A percentile compares a stretch with the other conserved stretches of the same genome.
phyloP scores from a whole-genome alignment of 2,113 vertebrate genomes.

The Rissa tridactyla region DNA sequence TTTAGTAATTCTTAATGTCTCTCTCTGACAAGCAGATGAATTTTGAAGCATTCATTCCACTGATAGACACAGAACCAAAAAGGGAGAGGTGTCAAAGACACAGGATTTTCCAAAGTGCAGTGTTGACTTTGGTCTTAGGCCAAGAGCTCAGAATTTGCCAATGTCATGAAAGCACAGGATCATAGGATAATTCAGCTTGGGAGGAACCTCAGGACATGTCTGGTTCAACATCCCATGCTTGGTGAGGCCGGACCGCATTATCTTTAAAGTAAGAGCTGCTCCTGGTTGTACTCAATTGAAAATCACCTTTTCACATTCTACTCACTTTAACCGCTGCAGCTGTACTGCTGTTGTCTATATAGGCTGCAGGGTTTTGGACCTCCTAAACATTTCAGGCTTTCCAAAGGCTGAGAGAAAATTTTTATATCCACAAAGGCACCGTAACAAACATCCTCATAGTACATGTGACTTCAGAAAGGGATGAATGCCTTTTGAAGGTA shows the following conservation, averaged over 20 bases:
- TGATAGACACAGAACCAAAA: not conserved
- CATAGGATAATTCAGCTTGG: not conserved
- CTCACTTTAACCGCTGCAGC: not conserved
- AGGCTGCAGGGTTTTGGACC: not conserved
- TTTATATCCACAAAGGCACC: not conserved
- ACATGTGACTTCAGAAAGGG: not conserved
- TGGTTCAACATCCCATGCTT: not conserved
- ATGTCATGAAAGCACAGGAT: not conserved
- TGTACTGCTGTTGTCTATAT: not conserved
- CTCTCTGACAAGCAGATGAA: not conserved
- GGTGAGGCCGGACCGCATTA: not conserved
- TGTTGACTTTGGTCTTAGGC: not conserved
- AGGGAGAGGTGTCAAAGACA: not conserved
- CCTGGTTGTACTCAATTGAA: not conserved
- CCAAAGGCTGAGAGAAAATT: not conserved
- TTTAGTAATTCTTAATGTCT: not conserved
- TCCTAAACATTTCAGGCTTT: not conserved
- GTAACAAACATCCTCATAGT: not conserved
- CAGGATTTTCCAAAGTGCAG: rapidly evolving
- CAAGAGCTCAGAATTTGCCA: not conserved
- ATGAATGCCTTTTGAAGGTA: not conserved
- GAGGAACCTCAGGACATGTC: not conserved
- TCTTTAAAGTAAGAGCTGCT: not conserved
- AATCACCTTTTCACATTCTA: not conserved
- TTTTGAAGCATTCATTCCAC: not conserved